Evolutionary conservation across 1,140 invertebrate species (phyloP), one percentile per base, ranked within the genome.

Genomic region (Pseudomyrmex cubaensis): DNA sequence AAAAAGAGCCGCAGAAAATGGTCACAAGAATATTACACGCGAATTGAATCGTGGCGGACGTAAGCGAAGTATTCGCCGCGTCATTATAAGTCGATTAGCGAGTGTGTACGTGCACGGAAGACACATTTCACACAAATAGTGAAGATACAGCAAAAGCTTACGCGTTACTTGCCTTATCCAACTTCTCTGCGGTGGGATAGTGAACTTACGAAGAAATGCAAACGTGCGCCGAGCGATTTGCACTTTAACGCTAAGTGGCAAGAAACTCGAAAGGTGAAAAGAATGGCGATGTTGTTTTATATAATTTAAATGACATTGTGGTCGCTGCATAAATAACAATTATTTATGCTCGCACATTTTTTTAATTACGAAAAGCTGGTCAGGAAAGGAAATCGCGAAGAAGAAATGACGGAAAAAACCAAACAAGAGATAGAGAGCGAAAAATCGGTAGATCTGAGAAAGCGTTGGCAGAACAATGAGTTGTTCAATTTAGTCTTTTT

Each of bases 401-500:
- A 35, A 7, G 35, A 35, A 44, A 74, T 22, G 61, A 20, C 52
- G 15, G 44, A 62, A 48, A 85, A 70, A n/a, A 22, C 20, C 46
- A 76, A 46, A 56, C 7, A n/a, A 52, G 13, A 20, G 54, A 22
- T 44, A 13, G 73, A 78, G 17, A 56, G n/a, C 57, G 25, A 64
- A 59, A 82, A 57, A 54, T 10, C n/a, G 22, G n/a, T 25, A 13
- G 77, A 62, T 70, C 57, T 85, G 74, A 74, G 78, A 67, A 57
- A 59, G 61, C 44, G 56, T 44, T 10, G 56, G 48, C 56, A 63
- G 44, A 64, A 64, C 54, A 35, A 85, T 73, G 82, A 87, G 80
- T 87, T 77, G 4, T 85, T 87, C 86, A 87, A 87, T 87, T 87
- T 87, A 73, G 61, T 46, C 56, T 35, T 35, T 35, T 35, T 35